Base-by-base conservation (phyloP, 2,113 vertebrate species). In the Corythoichthys intestinalis region DNA sequence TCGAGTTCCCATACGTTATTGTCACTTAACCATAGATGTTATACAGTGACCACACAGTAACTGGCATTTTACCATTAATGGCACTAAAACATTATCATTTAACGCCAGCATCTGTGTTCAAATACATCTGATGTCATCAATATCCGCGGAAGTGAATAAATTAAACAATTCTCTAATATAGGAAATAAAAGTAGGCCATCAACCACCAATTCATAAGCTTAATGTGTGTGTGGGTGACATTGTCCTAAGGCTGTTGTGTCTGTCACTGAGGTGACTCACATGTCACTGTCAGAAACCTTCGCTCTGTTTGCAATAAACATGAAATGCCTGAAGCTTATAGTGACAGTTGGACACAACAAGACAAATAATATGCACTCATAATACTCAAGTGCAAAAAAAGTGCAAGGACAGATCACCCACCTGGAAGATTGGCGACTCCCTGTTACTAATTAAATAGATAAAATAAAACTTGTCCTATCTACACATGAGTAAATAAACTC, bases 331-430 rank as follows among this genome's bases (percentile, higher is more conserved):
- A 44, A 17, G 62, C 54, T 58, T 69, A 65, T 65, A 53, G 66
- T 17, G 61, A 66, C 48, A n/a, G 62, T 56, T 72, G 67, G 77
- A 78, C 79, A 84, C 79, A 84, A 72, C 4, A 47, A 72, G 34
- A 37, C 65, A 59, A 20, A 17, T 17, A 38, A 53, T 38, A 49
- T 28, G n/a, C 6, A 53, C 46, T 44, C 41, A 48, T 50, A 34
- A 44, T 50, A 35, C 66, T 46, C 60, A 39, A 75, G 20, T 49
- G 38, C 72, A 67, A 65, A 76, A 15, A 1, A 68, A 65, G 66
- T 76, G 71, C 61, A 28, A 28, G 20, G 20, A 28, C 20, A 28
- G 20, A 28, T 28, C 47, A 48, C 13, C 10, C 47, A 13, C 47
- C 9, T 12, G 1, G 10, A 48, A 48, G 13, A 13, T 48, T 28